phyloP scores from a whole-genome alignment of 2,797 vertebrate species.

The Columba guinea region DNA sequence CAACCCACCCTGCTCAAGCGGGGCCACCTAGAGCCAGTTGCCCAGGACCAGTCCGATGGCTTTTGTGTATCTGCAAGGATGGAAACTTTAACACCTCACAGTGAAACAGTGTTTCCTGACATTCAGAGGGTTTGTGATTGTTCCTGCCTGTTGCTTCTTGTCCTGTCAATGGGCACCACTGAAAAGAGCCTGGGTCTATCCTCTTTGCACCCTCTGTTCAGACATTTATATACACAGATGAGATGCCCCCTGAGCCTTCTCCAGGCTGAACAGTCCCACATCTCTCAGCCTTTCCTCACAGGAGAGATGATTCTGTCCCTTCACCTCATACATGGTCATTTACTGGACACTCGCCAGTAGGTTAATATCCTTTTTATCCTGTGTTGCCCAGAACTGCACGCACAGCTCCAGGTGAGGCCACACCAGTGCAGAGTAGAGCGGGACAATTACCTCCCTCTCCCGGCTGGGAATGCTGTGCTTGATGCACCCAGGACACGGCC shows the following conservation, averaged over 20 bases:
- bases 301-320: not conserved
- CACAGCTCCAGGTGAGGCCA: too few species aligned
- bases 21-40: not conserved
- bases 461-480: too few species aligned
- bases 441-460: too few species aligned
- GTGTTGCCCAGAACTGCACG: too few species aligned
- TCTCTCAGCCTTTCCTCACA: not conserved
- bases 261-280: not conserved
- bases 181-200: too few species aligned
- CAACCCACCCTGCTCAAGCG: not conserved
- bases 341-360: not conserved
- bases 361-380: too few species aligned
- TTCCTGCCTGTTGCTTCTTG: not conserved
- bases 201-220: too few species aligned
- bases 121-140: not conserved
- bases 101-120: not conserved
- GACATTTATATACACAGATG: too few species aligned
- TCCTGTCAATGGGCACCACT: too few species aligned
- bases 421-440: too few species aligned
- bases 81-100: not conserved
- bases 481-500: not conserved
- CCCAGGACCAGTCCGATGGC: not conserved
- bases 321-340: not conserved
- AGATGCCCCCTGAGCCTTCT: too few species aligned
- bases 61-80: not conserved